phyloP scores from a whole-genome alignment of 1,140 invertebrate species.

The Drosophila sp. region DNA sequence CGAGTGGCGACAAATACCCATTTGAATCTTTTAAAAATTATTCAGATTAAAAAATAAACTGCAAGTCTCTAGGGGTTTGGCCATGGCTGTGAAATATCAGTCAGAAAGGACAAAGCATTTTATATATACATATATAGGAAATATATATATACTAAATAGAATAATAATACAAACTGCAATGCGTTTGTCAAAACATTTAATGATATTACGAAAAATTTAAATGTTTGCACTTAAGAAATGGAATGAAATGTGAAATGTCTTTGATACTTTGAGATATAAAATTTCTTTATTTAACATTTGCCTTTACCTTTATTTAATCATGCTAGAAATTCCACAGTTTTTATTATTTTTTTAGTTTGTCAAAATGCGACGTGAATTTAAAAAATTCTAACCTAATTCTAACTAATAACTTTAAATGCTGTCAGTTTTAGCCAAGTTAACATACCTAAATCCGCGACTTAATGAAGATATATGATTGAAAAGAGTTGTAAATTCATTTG shows the following conservation, averaged over 20 bases:
- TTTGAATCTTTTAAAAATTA: too few species aligned
- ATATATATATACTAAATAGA: background rate
- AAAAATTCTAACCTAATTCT: too few species aligned
- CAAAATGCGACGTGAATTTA: too few species aligned
- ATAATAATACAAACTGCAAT: background rate
- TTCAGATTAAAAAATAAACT: too few species aligned
- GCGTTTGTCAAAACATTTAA: background rate
- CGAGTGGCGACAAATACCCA: too few species aligned
- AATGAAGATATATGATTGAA: conserved; percentile 18
- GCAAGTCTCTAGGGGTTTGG: too few species aligned
- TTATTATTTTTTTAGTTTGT: too few species aligned
- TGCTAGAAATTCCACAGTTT: too few species aligned
- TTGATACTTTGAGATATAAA: background rate
- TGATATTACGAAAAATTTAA: too few species aligned
- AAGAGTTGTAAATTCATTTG: conserved; percentile 24
- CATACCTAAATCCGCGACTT: background rate
- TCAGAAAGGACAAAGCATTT: background rate
- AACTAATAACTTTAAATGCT: background rate
- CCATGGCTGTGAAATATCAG: too few species aligned
- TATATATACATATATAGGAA: background rate
- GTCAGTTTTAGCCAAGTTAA: background rate
- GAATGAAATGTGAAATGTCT: background rate
- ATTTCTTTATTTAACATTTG: background rate
- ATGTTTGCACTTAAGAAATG: too few species aligned
- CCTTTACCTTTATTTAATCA: too few species aligned